Conservation (phyloP, 2,113 vertebrate genomes). For the Otocyon megalotis region DNA sequence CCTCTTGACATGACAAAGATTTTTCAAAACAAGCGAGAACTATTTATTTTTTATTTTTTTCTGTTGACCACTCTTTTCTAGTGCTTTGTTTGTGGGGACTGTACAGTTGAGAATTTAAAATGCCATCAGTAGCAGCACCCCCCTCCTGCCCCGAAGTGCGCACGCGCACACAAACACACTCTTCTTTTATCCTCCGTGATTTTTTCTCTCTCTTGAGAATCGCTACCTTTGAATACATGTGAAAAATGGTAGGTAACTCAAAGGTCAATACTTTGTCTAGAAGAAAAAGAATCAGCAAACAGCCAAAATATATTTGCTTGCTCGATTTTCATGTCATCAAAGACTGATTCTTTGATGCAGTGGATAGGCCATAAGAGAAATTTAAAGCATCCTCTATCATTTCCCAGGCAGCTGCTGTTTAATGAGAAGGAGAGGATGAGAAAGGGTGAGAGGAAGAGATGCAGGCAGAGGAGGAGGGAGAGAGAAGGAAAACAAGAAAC, state of each 20-base stretch:
- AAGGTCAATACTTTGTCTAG: slow-evolving; percentile 37
- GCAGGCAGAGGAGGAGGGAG: rapidly evolving
- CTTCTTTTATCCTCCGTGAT: not conserved
- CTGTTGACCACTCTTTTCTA: not conserved
- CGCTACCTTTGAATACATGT: not conserved
- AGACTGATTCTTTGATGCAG: slow-evolving; percentile 16
- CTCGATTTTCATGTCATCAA: slow-evolving; percentile 48
- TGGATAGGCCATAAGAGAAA: slow-evolving; percentile 30
- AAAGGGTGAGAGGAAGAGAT: too few species aligned
- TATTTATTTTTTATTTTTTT: not conserved
- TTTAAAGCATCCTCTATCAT: not conserved
- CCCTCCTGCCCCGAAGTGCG: not conserved
- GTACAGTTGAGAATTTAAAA: not conserved
- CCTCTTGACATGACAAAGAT: not conserved
- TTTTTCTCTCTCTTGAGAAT: slow-evolving; percentile 26
- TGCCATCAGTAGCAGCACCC: not conserved
- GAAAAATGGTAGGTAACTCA: slow-evolving; percentile 53
- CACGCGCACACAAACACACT: not conserved
- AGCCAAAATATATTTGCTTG: slow-evolving; percentile 1
- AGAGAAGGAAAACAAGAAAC: not conserved
- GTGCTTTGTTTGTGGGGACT: slow-evolving; percentile 3
- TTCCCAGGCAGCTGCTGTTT: not conserved
- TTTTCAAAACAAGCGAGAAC: not conserved
- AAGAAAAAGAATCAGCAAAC: slow-evolving; percentile 62
- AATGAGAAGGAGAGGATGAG: not conserved